Conservation (phyloP, 1,140 invertebrate species). For the Lepeophtheirus salmonis region DNA sequence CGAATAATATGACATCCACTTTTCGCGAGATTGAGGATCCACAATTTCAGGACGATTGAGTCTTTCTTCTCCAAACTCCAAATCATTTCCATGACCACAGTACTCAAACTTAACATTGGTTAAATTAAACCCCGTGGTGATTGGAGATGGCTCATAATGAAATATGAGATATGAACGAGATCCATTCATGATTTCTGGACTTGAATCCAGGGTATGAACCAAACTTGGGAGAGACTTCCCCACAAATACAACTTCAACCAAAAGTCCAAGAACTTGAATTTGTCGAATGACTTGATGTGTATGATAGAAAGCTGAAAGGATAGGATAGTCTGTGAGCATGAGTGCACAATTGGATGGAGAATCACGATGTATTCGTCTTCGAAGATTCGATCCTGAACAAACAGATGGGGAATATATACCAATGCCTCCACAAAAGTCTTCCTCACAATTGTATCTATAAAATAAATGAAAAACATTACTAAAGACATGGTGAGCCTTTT, state of each 20-base stretch:
- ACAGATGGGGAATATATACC: conserved; percentile 41
- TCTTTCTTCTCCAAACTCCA: no score
- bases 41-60: no score
- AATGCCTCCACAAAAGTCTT: conserved; percentile 30
- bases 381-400: no score
- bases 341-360: conserved; percentile 32
- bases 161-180: not conserved
- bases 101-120: conserved; percentile 1
- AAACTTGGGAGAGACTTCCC: conserved; percentile 22
- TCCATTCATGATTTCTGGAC: not conserved
- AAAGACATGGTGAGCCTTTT: not conserved
- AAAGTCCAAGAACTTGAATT: conserved; percentile 25
- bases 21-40: no score
- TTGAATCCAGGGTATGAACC: conserved; percentile 1
- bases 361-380: conserved; percentile 22
- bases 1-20: not conserved
- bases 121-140: not conserved
- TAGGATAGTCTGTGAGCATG: conserved; percentile 35
- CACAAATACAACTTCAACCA: conserved; percentile 26
- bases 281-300: conserved; percentile 24
- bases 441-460: conserved; percentile 32
- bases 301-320: conserved; percentile 21
- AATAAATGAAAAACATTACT: conserved; percentile 20
- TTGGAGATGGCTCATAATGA: not conserved
- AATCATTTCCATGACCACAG: not conserved